phyloP scores from a whole-genome alignment of 2,888 invertebrate species.

The Amphiduros pacificus region DNA sequence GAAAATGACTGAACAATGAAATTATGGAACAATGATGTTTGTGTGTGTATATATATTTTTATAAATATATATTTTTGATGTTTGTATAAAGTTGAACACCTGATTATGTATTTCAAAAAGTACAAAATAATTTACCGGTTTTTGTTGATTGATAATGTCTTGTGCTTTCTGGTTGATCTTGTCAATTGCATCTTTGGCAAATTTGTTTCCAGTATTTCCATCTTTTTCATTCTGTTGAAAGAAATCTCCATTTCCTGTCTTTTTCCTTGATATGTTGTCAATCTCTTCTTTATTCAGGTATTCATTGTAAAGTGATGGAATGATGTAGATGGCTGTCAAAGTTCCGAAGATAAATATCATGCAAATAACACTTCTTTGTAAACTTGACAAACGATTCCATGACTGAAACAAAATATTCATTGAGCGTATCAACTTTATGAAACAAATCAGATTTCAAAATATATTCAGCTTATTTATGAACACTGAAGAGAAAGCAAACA shows the following conservation, averaged over 20 bases:
- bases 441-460: no score
- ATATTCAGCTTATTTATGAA: no score
- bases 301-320: conserved; percentile 37
- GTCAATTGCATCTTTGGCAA: conserved; percentile 19
- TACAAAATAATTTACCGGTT: no score
- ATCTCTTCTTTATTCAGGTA: conserved; percentile 18
- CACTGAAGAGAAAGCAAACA: no score
- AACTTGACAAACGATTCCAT: conserved; percentile 53
- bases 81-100: no score
- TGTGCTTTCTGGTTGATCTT: conserved; percentile 22
- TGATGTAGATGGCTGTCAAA: conserved; percentile 41
- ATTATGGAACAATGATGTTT: no score
- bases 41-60: no score
- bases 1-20: no score
- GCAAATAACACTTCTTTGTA: conserved; percentile 48
- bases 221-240: background rate
- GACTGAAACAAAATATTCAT: no score
- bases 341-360: conserved; percentile 38
- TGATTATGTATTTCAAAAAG: background rate
- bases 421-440: no score
- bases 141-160: conserved; percentile 3
- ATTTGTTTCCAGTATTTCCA: conserved; percentile 6
- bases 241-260: conserved; percentile 9
- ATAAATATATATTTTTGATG: no score
- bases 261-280: conserved; percentile 17